Base-by-base conservation (phyloP, 2,888 invertebrate genomes). In the Cremastinae sp. region DNA sequence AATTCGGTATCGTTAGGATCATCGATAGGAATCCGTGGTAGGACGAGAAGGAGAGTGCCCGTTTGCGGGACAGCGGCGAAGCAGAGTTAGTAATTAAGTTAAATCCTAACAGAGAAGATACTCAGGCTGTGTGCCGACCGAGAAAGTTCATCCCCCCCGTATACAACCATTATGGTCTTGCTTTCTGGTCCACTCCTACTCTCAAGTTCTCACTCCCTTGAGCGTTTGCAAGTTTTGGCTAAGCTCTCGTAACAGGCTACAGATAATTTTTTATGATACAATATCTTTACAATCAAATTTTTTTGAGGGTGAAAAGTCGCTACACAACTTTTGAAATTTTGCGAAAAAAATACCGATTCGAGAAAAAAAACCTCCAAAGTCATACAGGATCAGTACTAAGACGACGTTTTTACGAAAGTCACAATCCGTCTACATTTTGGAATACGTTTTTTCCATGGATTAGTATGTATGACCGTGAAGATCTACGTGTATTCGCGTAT, bases 81-180 rank as follows among this genome's bases (percentile, higher is more conserved):
- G 49, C 49, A 53, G 76, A 76, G 69, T 76, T 76, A 69, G 73
- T 73, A 76, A 76, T 76, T 76, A 76, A 76, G 73, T 76, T 73
- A 73, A 73, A 55, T 64, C 69, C 65, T 55, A 59, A 69, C 65
- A 58, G 59, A 35, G 45, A 39, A 12, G 55, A 68, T 53, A 66
- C 61, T 53, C 35, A 47, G 49, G 51, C 51, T 47, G 18, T 47
- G 28, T 28, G 28, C 28, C 28, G 55, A 14, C 9, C 45, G 45
- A 58, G 64, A 16, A 8, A 59, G 64, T 69, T 69, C 69, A 69
- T 73, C 64, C 64, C 45, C 58, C 28, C 41, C 59, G 53, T 28
- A 53, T 61, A 12, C 58, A 28, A 45, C 64, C 59, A 69, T 69
- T 69, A 69, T 43, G 55, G 39, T 62, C 58, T 37, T 51, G 68